These are phyloP conservation scores for Acleris cristana DNA, from an alignment of 2,888 invertebrate species.

Conservation along the genomic window DNA sequence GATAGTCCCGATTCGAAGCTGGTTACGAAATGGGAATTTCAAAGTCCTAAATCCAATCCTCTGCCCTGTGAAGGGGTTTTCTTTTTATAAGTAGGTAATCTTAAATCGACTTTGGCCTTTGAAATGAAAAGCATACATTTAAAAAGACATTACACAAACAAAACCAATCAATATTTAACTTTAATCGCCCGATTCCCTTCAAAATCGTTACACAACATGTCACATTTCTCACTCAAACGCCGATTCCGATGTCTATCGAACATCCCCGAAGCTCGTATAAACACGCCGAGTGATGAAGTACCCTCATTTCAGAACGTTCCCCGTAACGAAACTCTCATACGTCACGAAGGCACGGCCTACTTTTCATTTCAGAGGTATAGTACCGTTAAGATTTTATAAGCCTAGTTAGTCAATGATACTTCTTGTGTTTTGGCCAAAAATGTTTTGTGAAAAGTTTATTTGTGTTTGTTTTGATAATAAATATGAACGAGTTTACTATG, in stretches of 20 bases:
- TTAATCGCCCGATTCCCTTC: not conserved
- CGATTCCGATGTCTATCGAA: slow-evolving; percentile 30
- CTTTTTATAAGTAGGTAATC: too few species aligned
- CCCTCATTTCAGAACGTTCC: slow-evolving; percentile 58
- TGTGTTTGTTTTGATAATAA: too few species aligned
- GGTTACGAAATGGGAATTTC: too few species aligned
- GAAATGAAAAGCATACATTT: too few species aligned
- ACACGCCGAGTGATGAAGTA: slow-evolving; percentile 57
- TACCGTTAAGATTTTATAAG: slow-evolving; percentile 19
- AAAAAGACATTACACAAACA: too few species aligned
- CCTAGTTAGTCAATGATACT: not conserved
- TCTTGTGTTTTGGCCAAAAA: too few species aligned
- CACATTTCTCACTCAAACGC: slow-evolving; percentile 23
- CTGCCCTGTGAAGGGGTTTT: too few species aligned
- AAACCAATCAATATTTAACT: slow-evolving; percentile 4
- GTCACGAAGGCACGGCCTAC: slow-evolving; percentile 58
- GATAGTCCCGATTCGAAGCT: too few species aligned
- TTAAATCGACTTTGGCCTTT: too few species aligned
- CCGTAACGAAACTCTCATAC: slow-evolving; percentile 57
- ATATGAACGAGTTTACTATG: too few species aligned
- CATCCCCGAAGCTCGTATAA: slow-evolving; percentile 51
- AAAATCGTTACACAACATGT: slow-evolving; percentile 12
- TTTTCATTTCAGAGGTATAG: slow-evolving; percentile 51
- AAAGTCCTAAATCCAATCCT: too few species aligned
- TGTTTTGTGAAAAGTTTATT: too few species aligned